Evolutionary conservation across 2,797 vertebrate genomes (phyloP).

Genomic region (Bradypodion ventrale): DNA sequence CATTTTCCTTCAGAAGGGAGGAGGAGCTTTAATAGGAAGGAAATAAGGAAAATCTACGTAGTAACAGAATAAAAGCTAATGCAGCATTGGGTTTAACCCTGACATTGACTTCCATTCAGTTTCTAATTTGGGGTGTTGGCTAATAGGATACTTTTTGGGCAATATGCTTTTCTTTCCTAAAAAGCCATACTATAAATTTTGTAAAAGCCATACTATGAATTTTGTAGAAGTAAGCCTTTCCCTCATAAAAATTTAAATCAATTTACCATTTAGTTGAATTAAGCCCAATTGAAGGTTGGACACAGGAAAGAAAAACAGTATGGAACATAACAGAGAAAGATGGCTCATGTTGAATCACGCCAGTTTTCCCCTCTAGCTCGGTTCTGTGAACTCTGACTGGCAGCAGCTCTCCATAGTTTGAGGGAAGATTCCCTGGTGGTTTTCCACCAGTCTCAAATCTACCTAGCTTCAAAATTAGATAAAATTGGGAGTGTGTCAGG

Average conservation of each 20-base stretch:
- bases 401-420: too few relatives aligned
- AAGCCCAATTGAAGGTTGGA: background rate
- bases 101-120: background rate
- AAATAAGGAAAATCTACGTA: background rate
- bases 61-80: background rate
- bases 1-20: background rate
- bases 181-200: background rate
- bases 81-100: background rate
- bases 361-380: too few relatives aligned
- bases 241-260: background rate
- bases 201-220: too few relatives aligned
- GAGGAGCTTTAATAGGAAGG: background rate
- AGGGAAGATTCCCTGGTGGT: too few relatives aligned
- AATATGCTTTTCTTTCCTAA: background rate
- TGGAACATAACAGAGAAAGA: background rate
- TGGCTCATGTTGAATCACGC: too few relatives aligned
- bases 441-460: too few relatives aligned
- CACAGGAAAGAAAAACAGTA: background rate
- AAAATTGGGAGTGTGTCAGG: too few relatives aligned
- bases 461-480: too few relatives aligned
- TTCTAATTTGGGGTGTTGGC: background rate
- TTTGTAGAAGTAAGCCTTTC: background rate
- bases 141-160: background rate
- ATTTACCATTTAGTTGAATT: background rate
- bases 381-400: too few relatives aligned